phyloP scores from a whole-genome alignment of 2,888 invertebrate species.

The Eristalis tenax region DNA sequence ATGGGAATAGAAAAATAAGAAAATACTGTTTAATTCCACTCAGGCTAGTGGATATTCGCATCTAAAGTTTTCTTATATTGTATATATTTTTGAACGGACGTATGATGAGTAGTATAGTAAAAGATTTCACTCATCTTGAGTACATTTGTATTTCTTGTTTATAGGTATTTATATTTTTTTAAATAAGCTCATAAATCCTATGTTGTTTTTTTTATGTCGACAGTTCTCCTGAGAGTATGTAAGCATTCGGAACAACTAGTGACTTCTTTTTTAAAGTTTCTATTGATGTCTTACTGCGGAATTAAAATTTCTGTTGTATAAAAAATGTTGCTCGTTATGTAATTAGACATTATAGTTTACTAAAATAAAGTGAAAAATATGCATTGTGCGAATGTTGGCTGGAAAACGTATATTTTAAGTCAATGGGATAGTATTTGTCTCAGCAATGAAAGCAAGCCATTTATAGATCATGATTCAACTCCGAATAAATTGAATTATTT shows the following conservation, averaged over 20 bases:
- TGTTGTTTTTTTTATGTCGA: neutral
- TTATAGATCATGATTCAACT: slow-evolving; percentile 9
- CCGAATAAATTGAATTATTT: slow-evolving; percentile 10
- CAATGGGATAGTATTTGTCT: slow-evolving; percentile 26
- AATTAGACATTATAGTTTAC: slow-evolving; percentile 27
- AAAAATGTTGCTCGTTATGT: slow-evolving; percentile 37
- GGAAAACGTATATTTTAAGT: slow-evolving; percentile 51
- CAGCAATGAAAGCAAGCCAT: slow-evolving; percentile 15
- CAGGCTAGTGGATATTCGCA: neutral
- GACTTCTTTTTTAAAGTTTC: neutral
- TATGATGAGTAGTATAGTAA: neutral
- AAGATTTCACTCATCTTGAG: slow-evolving; percentile 42
- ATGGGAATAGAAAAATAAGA: neutral
- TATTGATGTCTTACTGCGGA: neutral
- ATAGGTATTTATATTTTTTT: slow-evolving; percentile 36
- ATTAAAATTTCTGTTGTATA: slow-evolving; percentile 1
- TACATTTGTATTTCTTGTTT: slow-evolving; percentile 41
- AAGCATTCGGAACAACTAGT: neutral
- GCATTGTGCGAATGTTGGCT: slow-evolving; percentile 46
- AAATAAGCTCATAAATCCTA: slow-evolving; percentile 19
- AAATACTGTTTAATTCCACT: neutral
- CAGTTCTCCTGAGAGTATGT: neutral
- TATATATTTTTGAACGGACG: neutral
- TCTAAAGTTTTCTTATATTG: neutral
- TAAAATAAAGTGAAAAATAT: neutral